phyloP scores from a whole-genome alignment of 2,797 vertebrate genomes.

The Microtus agrestis region DNA sequence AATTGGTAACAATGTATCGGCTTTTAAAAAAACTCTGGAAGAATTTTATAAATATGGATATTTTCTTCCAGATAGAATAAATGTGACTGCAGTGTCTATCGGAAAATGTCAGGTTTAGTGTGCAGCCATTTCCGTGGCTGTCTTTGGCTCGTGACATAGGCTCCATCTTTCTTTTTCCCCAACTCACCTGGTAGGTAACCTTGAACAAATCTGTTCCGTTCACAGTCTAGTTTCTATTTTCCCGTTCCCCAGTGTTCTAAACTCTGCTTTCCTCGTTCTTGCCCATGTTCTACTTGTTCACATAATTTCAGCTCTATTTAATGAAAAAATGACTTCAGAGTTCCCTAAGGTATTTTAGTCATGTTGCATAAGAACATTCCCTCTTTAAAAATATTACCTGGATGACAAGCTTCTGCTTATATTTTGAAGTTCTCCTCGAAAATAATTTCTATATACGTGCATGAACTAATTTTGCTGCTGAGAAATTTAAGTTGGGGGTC shows the following conservation, averaged over 20 bases:
- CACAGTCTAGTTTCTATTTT: conserved; percentile 74
- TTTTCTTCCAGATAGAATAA: not conserved
- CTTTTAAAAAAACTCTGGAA: not conserved
- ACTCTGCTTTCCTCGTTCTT: conserved; percentile 77
- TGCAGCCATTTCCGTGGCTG: not conserved
- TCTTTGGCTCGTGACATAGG: not conserved
- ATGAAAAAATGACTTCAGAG: conserved; percentile 79
- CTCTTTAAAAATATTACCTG: conserved; percentile 72
- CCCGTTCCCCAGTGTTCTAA: conserved; percentile 71
- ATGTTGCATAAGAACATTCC: conserved; percentile 72
- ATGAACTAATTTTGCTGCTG: conserved; percentile 69
- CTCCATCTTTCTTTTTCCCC: not conserved
- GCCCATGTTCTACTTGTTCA: conserved; percentile 76
- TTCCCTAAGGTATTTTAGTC: conserved; percentile 75
- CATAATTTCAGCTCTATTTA: conserved; percentile 83
- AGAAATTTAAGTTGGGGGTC: conserved; percentile 67
- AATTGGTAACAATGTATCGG: not conserved
- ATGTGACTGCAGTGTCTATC: not conserved
- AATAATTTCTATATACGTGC: conserved; percentile 68
- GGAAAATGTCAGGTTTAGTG: not conserved
- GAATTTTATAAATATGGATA: not conserved
- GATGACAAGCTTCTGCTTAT: conserved; percentile 66
- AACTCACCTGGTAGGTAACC: conserved; percentile 71
- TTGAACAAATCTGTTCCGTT: conserved; percentile 73
- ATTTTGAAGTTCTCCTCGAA: conserved; percentile 52